Evolutionary conservation across 2,113 vertebrate genomes (phyloP).

Genomic region (Speoplatyrhinus poulsoni): DNA sequence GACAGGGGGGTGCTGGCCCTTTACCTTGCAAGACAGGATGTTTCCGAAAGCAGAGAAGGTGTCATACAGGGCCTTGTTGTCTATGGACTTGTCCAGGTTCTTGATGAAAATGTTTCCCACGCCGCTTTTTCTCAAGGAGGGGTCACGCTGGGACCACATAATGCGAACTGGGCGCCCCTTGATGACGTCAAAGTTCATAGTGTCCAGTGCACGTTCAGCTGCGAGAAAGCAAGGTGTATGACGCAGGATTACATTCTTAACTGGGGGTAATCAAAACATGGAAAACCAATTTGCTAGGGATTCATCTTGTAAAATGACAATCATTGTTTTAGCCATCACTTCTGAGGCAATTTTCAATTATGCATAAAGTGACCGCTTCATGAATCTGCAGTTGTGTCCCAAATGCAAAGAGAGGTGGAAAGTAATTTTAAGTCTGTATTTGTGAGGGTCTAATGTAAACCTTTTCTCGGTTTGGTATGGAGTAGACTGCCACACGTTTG

Average conservation of each 20-base stretch:
- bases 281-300: no score
- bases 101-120: constrained; percentile 99
- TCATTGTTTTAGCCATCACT: no score
- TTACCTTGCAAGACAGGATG: constrained; percentile 98
- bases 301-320: no score
- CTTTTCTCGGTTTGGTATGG: no score
- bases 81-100: constrained; percentile 98
- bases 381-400: no score
- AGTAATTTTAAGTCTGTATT: no score
- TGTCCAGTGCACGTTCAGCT: constrained; percentile 98
- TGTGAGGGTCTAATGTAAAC: no score
- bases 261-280: background rate
- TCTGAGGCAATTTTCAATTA: no score
- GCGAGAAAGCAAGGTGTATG: background rate
- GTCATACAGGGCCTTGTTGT: constrained; percentile 98
- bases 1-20: background rate
- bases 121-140: constrained; percentile 95
- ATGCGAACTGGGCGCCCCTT: constrained; percentile 97
- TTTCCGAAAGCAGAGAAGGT: constrained; percentile 99
- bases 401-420: no score
- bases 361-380: no score
- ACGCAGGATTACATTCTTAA: background rate
- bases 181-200: constrained; percentile 99
- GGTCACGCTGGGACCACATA: constrained; percentile 99
- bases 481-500: background rate